phyloP scores from a whole-genome alignment of 2,113 vertebrate genomes.

The Ophthalmolycus amberensis region DNA sequence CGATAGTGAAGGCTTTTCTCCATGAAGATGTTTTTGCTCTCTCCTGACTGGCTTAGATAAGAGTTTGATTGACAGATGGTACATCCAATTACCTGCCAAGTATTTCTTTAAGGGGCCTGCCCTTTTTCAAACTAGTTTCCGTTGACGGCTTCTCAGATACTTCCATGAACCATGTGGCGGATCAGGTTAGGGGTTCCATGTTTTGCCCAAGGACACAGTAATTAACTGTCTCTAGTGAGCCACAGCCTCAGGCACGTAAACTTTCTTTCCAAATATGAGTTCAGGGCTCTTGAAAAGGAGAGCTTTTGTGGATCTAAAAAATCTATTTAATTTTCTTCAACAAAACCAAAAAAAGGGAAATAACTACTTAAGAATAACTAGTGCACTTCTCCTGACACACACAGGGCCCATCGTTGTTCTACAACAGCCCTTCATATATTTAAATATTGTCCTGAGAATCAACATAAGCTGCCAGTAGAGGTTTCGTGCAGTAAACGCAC shows the following conservation, averaged over 20 bases:
- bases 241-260: neutral
- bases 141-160: neutral
- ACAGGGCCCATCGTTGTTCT: neutral
- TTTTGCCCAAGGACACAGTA: conserved; percentile 4
- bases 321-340: neutral
- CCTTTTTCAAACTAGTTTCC: neutral
- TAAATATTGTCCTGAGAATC: conserved; percentile 33
- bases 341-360: neutral
- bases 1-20: too few species aligned
- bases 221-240: neutral
- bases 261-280: neutral
- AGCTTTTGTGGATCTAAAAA: neutral
- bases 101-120: neutral
- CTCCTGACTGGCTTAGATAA: neutral
- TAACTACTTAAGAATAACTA: neutral
- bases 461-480: conserved; percentile 1
- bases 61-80: too few species aligned
- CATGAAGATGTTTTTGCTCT: neutral
- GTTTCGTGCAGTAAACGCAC: conserved; percentile 49
- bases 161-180: neutral
- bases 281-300: neutral
- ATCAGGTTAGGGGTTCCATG: too few species aligned
- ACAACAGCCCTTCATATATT: neutral
- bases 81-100: too few species aligned
- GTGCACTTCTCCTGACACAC: neutral